phyloP scores from a whole-genome alignment of 2,113 vertebrate genomes.

The Cynopterus brachyotis region DNA sequence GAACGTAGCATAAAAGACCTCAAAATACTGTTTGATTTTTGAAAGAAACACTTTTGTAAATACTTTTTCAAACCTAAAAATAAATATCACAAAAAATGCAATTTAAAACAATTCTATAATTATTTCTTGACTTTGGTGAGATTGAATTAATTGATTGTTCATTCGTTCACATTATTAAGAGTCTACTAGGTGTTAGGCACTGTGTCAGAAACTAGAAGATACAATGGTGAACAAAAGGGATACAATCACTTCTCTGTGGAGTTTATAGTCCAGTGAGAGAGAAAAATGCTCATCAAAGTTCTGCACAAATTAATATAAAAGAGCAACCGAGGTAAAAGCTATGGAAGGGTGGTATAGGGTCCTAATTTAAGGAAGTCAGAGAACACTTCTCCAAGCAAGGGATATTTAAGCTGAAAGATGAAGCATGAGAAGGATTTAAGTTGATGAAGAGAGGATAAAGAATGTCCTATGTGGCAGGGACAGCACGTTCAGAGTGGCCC shows the following conservation, averaged over 20 bases:
- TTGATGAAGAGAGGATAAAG: background rate
- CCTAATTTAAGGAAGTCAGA: background rate
- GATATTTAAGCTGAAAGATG: background rate
- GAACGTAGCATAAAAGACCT: background rate
- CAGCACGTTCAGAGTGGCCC: background rate
- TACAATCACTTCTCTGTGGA: background rate
- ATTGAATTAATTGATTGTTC: background rate
- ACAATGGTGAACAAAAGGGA: background rate
- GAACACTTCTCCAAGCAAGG: background rate
- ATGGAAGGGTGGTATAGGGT: background rate
- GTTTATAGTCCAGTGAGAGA: background rate
- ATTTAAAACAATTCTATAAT: background rate
- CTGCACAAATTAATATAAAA: background rate
- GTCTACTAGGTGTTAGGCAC: background rate
- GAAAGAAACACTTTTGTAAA: slow-evolving; percentile 10
- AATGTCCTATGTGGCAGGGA: background rate
- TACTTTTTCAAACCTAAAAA: slow-evolving; percentile 19
- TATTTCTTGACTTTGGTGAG: background rate
- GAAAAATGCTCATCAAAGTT: background rate
- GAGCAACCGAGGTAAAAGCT: background rate
- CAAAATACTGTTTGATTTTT: background rate
- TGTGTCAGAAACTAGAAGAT: background rate
- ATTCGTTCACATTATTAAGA: background rate
- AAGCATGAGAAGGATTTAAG: background rate
- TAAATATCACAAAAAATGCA: background rate